phyloP scores from a whole-genome alignment of 2,113 vertebrate genomes.

The Mohoua ochrocephala region DNA sequence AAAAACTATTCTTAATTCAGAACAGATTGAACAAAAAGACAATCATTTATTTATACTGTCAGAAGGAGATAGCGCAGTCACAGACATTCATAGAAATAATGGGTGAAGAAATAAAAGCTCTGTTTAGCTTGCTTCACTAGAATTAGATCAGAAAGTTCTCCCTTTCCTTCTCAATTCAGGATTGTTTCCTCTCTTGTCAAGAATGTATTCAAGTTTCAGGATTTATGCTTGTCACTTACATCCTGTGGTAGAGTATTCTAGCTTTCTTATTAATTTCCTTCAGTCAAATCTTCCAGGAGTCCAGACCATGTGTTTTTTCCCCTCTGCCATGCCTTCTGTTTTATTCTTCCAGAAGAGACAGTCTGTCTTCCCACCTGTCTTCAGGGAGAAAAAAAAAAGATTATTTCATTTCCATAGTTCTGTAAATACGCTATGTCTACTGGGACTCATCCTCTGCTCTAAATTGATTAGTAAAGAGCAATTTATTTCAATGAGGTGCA shows the following conservation, averaged over 20 bases:
- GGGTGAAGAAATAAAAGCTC: neutral
- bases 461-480: neutral
- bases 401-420: neutral
- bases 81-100: neutral
- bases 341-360: neutral
- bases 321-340: neutral
- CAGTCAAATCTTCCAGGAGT: neutral
- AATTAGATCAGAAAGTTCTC: neutral
- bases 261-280: neutral
- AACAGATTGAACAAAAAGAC: neutral
- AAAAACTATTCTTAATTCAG: neutral
- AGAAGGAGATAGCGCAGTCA: neutral
- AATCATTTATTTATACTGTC: neutral
- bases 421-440: neutral
- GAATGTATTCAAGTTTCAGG: neutral
- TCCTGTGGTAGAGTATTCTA: neutral
- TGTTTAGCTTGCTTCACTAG: neutral
- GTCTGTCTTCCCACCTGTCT: neutral
- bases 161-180: neutral
- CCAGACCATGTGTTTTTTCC: neutral
- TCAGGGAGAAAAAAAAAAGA: neutral
- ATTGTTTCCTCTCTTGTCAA: neutral
- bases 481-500: neutral
- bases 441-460: neutral
- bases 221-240: neutral